Base-by-base conservation (phyloP, 2,113 vertebrate species). In the Hemibagrus wyckioides region DNA sequence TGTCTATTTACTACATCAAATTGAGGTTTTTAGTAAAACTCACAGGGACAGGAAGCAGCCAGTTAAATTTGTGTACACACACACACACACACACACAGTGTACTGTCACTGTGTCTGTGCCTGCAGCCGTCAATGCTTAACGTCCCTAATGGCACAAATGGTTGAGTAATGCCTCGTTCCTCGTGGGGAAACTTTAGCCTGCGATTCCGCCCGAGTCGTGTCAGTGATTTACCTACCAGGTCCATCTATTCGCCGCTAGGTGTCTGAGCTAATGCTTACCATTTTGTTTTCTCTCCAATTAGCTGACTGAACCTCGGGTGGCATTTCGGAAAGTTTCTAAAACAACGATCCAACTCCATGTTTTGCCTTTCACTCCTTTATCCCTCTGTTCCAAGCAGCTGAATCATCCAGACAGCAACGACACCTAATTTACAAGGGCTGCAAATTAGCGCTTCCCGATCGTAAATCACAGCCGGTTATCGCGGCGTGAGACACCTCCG, bases 401-500 rank as follows among this genome's bases (percentile, higher is more conserved):
- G 75, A 80, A 86, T 86, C 75, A 86, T 67, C 30, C 28, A 30
- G 84, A 65, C 75, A 85, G 33, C 57, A 41, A 67, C 8, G 85
- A 52, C 44, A 80, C 44, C 75, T 80, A 30, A 85, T 52, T 80
- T 85, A 85, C n/a, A 61, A 79, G n/a, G 25, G 57, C 76, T 80
- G 36, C 75, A 80, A 87, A 89, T 83, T 65, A 88, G 54, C 33
- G 59, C 23, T 54, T 57, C 36, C 85, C 50, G 57, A 67, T 79
- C 39, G 44, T 85, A 87, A 80, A 87, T 86, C 67, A 76, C 41
- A 30, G 48, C 82, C 57, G 15, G 39, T 44, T 56, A 85, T 81
- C 71, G n/a, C 28, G n/a, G 39, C 57, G 67, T 76, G 65, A 87
- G 87, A 79, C 63, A 80, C 80, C 85, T 88, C 80, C 21, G 17